Evolutionary conservation across 2,113 vertebrate species (phyloP).

Genomic region (Andinoacara biseriatus): DNA sequence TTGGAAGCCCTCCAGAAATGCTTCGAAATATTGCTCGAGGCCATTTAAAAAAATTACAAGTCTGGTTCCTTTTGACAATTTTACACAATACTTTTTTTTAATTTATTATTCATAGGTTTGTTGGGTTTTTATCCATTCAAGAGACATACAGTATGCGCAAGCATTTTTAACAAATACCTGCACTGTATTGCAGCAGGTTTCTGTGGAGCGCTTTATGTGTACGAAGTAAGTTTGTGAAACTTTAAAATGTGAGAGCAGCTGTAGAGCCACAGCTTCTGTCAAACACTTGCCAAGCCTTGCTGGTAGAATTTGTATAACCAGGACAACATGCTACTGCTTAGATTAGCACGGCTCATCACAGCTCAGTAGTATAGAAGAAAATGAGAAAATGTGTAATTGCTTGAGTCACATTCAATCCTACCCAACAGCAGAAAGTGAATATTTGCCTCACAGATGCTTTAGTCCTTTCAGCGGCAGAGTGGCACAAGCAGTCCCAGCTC

Average conservation of each 20-base stretch:
- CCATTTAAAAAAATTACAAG: neutral
- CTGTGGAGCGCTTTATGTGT: neutral
- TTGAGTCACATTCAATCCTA: slow-evolving; percentile 49
- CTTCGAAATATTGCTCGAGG: neutral
- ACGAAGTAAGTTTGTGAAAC: slow-evolving; percentile 16
- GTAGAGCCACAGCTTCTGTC: slow-evolving; percentile 19
- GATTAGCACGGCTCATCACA: slow-evolving; percentile 41
- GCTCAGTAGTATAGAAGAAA: slow-evolving; percentile 28
- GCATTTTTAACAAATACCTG: neutral
- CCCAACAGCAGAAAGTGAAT: slow-evolving; percentile 39
- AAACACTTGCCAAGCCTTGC: slow-evolving; percentile 24
- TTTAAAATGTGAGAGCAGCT: slow-evolving; percentile 18
- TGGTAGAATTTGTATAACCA: slow-evolving; percentile 28
- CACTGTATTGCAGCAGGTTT: neutral
- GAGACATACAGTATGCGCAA: neutral
- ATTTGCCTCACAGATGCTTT: slow-evolving; percentile 37
- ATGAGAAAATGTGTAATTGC: slow-evolving; percentile 45
- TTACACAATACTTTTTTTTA: too few relatives aligned
- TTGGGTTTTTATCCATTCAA: neutral
- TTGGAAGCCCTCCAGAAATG: neutral
- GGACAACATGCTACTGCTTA: slow-evolving; percentile 22
- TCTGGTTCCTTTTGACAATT: neutral
- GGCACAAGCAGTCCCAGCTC: slow-evolving; percentile 25
- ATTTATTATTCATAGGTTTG: neutral
- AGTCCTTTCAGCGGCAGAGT: slow-evolving; percentile 43